Evolutionary conservation across 2,888 invertebrate species (phyloP).

Genomic region (Coelinius sp.): DNA sequence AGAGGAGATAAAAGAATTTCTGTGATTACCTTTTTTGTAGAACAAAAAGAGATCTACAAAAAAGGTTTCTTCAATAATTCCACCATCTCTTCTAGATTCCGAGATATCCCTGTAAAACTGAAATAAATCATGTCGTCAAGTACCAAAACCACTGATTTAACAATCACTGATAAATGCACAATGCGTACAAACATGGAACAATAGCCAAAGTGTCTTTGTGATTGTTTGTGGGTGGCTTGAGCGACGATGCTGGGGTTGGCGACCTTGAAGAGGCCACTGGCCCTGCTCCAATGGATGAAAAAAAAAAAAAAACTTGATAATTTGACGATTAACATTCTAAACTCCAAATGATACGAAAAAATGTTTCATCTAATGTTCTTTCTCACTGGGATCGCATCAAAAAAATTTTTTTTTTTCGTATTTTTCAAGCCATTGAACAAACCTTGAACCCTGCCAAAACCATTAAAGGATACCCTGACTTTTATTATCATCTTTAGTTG

Average conservation of each 20-base stretch:
- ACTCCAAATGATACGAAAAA: background rate
- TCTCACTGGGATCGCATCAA: background rate
- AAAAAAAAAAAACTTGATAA: background rate
- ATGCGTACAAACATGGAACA: background rate
- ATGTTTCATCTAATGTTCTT: background rate
- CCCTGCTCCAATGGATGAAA: constrained; percentile 35
- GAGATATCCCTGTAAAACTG: too few relatives aligned
- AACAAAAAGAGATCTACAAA: too few relatives aligned
- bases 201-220: background rate
- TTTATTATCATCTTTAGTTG: constrained; percentile 10
- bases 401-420: background rate
- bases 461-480: constrained; percentile 13
- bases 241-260: constrained; percentile 24
- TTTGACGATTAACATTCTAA: background rate
- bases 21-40: too few relatives aligned
- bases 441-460: constrained; percentile 21
- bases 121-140: too few relatives aligned
- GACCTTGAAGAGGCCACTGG: constrained; percentile 51
- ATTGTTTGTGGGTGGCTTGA: background rate
- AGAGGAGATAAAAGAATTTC: too few relatives aligned
- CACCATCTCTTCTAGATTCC: too few relatives aligned
- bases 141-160: too few relatives aligned
- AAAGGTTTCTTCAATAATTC: too few relatives aligned
- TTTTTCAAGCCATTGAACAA: constrained; percentile 14
- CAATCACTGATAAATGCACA: background rate